Evolutionary conservation across 2,113 vertebrate genomes (phyloP), one percentile per base, ranked within the genome.

Genomic region (Helogale parvula): DNA sequence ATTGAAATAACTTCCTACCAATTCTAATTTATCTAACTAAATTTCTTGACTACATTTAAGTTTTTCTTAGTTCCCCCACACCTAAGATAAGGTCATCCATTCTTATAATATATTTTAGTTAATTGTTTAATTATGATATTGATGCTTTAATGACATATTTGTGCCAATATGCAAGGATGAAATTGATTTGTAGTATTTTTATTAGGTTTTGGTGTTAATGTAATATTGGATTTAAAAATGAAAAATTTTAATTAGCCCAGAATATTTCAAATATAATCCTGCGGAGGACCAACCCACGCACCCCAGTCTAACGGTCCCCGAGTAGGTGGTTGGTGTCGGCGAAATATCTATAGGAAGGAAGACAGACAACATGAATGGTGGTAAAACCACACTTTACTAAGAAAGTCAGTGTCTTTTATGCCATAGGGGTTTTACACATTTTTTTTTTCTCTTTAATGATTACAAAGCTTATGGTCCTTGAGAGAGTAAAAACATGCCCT

Each of bases 51-150:
- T 94, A 25, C 47, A 11, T 89, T 94, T 41, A 16, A 74, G 14
- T 69, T 93, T 79, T 95, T 27, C 4, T 45, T 66, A 33, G 27
- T 35, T 63, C 29, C 25, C 25, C 3, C 14, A 72, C 9, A 27
- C 5, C 21, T 74, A 15, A 27, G 17, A 92, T 88, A 63, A 89
- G 90, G 65, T 13, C 21, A 74, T 33, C 65, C 31, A 74, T 87
- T 31, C 35, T 84, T 90, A 71, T 80, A n/a, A 57, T 45, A 96
- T n/a, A 95, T 82, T 74, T 83, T n/a, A 45, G 23, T 89, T 95
- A 96, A 84, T 88, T 96, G 72, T 10, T 88, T 15, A 66, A 66
- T 92, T 93, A 63, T 86, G 35, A 63, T 66, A 68, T 72, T 84
- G 65, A 85, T 68, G 83, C 93, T 96, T 92, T 89, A 88, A 35